phyloP scores from a whole-genome alignment of 1,140 invertebrate genomes.

The Platyscapa corneri region DNA sequence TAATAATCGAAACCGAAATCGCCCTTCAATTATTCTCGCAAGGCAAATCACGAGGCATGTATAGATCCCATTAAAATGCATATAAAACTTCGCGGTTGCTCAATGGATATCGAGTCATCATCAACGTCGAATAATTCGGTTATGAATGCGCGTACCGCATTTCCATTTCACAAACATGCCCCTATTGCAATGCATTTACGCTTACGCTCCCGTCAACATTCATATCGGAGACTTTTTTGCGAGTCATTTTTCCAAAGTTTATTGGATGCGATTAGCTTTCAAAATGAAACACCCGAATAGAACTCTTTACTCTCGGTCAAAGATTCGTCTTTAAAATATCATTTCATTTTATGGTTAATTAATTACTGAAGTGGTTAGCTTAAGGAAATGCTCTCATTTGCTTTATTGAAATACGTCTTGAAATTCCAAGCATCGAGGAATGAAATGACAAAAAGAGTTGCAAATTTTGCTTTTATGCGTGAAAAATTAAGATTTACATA shows the following conservation, averaged over 20 bases:
- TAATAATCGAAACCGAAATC: constrained; percentile 34
- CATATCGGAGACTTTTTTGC: neutral
- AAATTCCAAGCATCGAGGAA: too few species aligned
- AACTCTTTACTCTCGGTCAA: neutral
- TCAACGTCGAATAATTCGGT: constrained; percentile 53
- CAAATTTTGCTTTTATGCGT: too few species aligned
- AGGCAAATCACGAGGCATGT: constrained; percentile 37
- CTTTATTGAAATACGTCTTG: too few species aligned
- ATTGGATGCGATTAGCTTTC: neutral
- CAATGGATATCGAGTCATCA: constrained; percentile 39
- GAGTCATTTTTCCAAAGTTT: neutral
- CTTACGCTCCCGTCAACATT: neutral
- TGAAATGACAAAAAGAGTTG: too few species aligned
- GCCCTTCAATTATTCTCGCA: constrained; percentile 42
- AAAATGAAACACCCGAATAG: constrained; percentile 14
- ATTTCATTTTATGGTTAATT: neutral
- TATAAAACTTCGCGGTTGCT: constrained; percentile 45
- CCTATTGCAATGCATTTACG: neutral
- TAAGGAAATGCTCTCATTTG: too few species aligned
- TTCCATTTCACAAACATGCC: constrained; percentile 22
- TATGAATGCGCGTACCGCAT: neutral
- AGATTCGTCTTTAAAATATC: neutral
- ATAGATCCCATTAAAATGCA: constrained; percentile 49
- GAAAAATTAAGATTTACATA: too few species aligned
- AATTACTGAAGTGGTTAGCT: too few species aligned